Evolutionary conservation across 2,113 vertebrate species (phyloP).

Genomic region (Cyanoderma ruficeps): DNA sequence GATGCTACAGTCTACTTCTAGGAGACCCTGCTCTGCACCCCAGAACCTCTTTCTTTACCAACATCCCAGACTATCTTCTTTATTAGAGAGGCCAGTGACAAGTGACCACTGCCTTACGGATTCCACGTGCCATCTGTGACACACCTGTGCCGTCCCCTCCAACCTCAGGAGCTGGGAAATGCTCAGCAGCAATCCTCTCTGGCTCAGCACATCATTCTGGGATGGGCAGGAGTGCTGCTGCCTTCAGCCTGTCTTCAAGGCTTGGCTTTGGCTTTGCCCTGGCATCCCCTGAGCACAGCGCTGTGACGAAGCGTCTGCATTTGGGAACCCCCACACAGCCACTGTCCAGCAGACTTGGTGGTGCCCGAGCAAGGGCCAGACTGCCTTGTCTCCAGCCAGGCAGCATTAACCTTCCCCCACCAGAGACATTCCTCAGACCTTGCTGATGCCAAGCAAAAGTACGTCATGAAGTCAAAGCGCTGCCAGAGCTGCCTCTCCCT

Average conservation of each 20-base stretch:
- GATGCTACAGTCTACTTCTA: neutral
- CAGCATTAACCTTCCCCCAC: neutral
- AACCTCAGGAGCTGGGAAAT: neutral
- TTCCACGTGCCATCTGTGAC: neutral
- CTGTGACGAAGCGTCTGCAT: neutral
- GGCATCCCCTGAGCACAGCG: neutral
- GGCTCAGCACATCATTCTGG: neutral
- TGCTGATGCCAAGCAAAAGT: conserved; percentile 15
- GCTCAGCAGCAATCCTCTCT: neutral
- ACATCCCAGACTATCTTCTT: neutral
- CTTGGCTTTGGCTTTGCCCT: neutral
- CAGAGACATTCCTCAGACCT: neutral
- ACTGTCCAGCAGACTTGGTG: neutral
- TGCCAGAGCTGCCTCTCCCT: neutral
- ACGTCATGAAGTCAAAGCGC: neutral
- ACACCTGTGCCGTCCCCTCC: fast-evolving
- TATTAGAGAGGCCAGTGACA: neutral
- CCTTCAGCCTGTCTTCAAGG: neutral
- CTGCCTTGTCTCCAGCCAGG: neutral
- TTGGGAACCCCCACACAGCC: neutral
- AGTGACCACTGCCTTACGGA: neutral
- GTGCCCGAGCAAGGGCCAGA: neutral
- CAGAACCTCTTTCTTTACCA: neutral
- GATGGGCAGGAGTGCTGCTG: neutral
- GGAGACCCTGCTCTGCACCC: neutral